These are phyloP conservation scores for Chrysaora quinquecirrha DNA, from an alignment of 30 jellyfish, hydroid and myxozoan species.

Conservation along the genomic window DNA sequence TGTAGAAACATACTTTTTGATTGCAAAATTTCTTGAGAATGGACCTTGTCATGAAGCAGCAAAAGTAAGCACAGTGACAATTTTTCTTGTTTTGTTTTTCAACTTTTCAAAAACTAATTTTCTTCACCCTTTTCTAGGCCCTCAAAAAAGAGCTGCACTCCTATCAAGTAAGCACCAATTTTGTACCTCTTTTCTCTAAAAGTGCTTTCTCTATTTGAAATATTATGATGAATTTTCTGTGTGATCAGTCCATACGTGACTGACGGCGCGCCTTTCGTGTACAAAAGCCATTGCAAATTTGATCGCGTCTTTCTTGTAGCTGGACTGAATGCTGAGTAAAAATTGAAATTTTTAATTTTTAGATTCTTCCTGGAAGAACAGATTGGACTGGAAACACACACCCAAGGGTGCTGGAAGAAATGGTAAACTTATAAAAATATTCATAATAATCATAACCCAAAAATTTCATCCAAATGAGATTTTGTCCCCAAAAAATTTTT, in stretches of 20 bases:
- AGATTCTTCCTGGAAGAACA: conserved; percentile 87
- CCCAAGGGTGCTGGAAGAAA: conserved; percentile 64
- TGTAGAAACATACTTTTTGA: conserved; percentile 85
- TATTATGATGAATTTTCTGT: too few species aligned
- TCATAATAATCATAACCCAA: too few species aligned
- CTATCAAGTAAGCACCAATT: conserved; percentile 61
- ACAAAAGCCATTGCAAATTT: not conserved
- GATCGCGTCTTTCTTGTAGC: not conserved
- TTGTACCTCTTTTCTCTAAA: conserved; percentile 74
- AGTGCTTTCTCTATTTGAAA: too few species aligned
- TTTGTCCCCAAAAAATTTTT: too few species aligned
- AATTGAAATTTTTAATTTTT: conserved; percentile 26
- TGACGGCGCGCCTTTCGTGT: too few species aligned
- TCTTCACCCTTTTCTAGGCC: conserved; percentile 64
- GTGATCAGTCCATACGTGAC: too few species aligned
- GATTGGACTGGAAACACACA: conserved; percentile 94
- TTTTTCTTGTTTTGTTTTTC: not conserved
- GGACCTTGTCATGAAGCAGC: conserved; percentile 98
- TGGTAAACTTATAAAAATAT: conserved; percentile 30
- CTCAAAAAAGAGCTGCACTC: conserved; percentile 66
- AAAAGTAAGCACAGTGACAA: conserved; percentile 48
- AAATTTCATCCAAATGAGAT: too few species aligned
- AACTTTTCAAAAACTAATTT: not conserved
- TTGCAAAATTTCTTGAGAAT: conserved; percentile 88
- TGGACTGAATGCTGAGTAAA: not conserved